Percentiles rank a stretch among this genome's conserved stretches.
Conservation (phyloP, 35 echinoderm and acorn worm genomes). For the Apostichopus parvimensis region DNA sequence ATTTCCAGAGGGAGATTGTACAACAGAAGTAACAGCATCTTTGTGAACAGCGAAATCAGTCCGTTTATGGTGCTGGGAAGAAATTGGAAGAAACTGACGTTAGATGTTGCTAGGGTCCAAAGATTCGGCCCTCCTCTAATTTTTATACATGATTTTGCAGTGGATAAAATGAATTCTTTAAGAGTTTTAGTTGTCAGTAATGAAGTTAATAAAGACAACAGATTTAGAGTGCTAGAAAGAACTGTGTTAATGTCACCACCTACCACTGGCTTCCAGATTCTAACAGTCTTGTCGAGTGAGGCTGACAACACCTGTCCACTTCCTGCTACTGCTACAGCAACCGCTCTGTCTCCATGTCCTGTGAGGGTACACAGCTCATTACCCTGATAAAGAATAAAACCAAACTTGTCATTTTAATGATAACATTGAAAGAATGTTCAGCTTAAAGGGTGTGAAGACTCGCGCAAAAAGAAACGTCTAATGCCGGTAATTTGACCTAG, state of each 20-base stretch:
- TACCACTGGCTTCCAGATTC: slow-evolving; percentile 82
- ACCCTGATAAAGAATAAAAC: slow-evolving; percentile 54
- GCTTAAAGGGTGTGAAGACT: too few species aligned
- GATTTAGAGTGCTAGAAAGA: not conserved
- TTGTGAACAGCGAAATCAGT: slow-evolving; percentile 4
- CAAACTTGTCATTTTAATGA: too few species aligned
- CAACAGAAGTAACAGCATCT: slow-evolving; percentile 36
- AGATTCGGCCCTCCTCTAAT: too few species aligned
- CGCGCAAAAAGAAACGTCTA: too few species aligned
- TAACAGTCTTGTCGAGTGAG: slow-evolving; percentile 86
- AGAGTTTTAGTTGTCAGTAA: too few species aligned
- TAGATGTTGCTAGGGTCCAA: not conserved
- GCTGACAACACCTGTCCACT: slow-evolving; percentile 77
- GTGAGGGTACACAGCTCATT: slow-evolving; percentile 82
- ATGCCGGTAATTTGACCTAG: too few species aligned
- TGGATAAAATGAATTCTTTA: too few species aligned
- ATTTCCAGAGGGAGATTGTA: slow-evolving; percentile 28
- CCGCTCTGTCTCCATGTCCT: slow-evolving; percentile 85
- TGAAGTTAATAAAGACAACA: too few species aligned
- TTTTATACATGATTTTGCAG: too few species aligned
- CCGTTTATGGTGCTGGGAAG: not conserved
- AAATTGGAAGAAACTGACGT: not conserved
- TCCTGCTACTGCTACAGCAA: slow-evolving; percentile 73
- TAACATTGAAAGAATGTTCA: too few species aligned
- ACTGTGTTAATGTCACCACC: not conserved